phyloP scores from a whole-genome alignment of 2,797 vertebrate genomes.

The Pantherophis vulpinus region DNA sequence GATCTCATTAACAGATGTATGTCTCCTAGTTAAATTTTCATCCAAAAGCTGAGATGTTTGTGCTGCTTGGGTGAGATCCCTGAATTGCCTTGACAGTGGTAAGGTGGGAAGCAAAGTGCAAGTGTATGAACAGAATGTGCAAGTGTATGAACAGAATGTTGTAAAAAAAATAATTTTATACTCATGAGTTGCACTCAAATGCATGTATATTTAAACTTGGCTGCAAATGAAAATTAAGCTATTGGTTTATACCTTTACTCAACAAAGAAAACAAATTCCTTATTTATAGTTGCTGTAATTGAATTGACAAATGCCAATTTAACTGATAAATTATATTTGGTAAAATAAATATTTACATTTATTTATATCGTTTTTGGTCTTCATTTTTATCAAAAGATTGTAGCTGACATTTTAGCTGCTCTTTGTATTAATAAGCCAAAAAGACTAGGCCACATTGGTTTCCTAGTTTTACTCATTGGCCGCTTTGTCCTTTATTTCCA shows the following conservation, averaged over 20 bases:
- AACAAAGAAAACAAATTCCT: conserved; percentile 56
- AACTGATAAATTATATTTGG: conserved; percentile 80
- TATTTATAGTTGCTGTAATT: conserved; percentile 78
- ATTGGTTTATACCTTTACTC: conserved; percentile 70
- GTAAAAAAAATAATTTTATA: conserved; percentile 23
- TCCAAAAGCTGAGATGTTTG: not conserved
- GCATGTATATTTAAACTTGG: conserved; percentile 62
- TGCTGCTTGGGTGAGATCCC: not conserved
- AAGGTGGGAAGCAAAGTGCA: not conserved
- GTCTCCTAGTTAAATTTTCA: fast-evolving
- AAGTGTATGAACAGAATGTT: not conserved
- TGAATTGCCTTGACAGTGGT: not conserved
- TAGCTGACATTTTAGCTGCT: not conserved
- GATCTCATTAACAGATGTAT: not conserved
- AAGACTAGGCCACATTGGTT: not conserved
- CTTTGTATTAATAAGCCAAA: not conserved
- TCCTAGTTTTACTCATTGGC: not conserved
- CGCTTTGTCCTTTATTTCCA: not conserved
- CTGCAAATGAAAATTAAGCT: conserved; percentile 58
- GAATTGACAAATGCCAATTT: conserved; percentile 70
- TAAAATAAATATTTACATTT: conserved; percentile 78
- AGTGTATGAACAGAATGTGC: not conserved
- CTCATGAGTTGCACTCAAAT: conserved; percentile 51
- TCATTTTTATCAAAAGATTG: not conserved
- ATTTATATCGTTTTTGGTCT: conserved; percentile 65